Base-by-base conservation (phyloP, 2,888 invertebrate species). In the Pemphredon lugubris region DNA sequence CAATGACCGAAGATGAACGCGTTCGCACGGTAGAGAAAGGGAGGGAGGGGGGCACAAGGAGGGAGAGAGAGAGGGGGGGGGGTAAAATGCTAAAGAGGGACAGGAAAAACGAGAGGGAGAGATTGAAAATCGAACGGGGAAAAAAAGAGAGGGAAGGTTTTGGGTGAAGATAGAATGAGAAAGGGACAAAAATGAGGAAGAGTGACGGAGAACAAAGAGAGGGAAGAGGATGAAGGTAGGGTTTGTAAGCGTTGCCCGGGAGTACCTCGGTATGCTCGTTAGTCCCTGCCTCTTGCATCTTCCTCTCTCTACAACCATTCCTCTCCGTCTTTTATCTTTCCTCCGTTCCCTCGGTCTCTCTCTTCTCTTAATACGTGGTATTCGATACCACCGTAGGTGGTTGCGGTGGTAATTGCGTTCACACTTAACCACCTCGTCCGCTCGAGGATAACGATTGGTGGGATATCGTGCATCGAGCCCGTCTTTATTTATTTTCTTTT, bases 1-100 rank as follows among this genome's bases (percentile, higher is more conserved):
- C 87, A 86, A 86, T 87, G 87, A 84, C 86, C 87, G 87, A 87
- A 87, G 87, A 86, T 87, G 87, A 87, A 87, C 87, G 87, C 86
- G 82, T 86, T 84, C 77, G 83, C 84, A 78, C 83, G 85, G 83
- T 45, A 61, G 54, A 55, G 63, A 61, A 21, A 21, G 54, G 45
- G 42, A 66, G 58, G 59, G 26, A 45, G n/a, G 32, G 47, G 1
- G 53, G 40, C 54, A 53, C 64, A 57, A 64, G 55, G 47, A 54
- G 20, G 50, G 16, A 7, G 47, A 30, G 68, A 50, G 64, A 55
- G 58, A 42, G 34, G 42, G 26, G 40, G 18, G 40, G 18, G 20
- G 13, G 34, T 4, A 7, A 18, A 6, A 2, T 42, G 54, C 14
- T 50, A 40, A 77, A 77, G 70, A 54, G 73, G 39, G 20, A 37